These are phyloP conservation scores for Thecocarcelia acutangulata DNA, from an alignment of 2,888 invertebrate genomes.

Conservation along the genomic window DNA sequence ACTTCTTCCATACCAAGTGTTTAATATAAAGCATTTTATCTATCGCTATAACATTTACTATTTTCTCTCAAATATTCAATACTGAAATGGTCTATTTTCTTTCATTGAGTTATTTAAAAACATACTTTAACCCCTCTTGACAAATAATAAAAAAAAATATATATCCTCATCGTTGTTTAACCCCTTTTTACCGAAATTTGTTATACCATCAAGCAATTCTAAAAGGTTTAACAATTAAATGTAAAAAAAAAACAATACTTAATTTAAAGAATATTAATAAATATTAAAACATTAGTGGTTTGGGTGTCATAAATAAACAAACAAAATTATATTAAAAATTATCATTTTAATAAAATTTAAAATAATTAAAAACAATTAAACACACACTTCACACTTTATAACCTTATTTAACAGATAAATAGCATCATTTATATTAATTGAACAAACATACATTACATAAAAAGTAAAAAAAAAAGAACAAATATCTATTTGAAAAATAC, in stretches of 20 bases:
- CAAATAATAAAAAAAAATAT: conserved; percentile 13
- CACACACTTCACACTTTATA: conserved; percentile 47
- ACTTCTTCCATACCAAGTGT: conserved; percentile 43
- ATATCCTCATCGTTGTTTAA: conserved; percentile 50
- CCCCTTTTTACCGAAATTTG: conserved; percentile 23
- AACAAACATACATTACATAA: conserved; percentile 26
- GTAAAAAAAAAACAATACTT: conserved; percentile 54
- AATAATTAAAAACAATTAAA: conserved; percentile 40
- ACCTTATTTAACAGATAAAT: conserved; percentile 57
- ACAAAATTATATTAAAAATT: conserved; percentile 54
- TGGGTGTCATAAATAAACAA: conserved; percentile 59
- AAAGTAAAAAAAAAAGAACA: background rate
- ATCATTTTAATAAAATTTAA: conserved; percentile 46
- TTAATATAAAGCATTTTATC: conserved; percentile 5
- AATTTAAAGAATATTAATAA: conserved; percentile 32
- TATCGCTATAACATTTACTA: conserved; percentile 48
- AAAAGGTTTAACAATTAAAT: conserved; percentile 47
- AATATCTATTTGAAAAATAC: conserved; percentile 10
- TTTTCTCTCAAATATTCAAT: conserved; percentile 8
- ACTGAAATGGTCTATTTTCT: conserved; percentile 21
- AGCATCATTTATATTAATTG: conserved; percentile 49
- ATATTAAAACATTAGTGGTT: conserved; percentile 62
- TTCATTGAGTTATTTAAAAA: conserved; percentile 21
- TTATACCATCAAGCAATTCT: conserved; percentile 26
- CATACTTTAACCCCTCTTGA: conserved; percentile 58